phyloP scores from a whole-genome alignment of 2,797 vertebrate genomes.

The Diplodus puntazzo region DNA sequence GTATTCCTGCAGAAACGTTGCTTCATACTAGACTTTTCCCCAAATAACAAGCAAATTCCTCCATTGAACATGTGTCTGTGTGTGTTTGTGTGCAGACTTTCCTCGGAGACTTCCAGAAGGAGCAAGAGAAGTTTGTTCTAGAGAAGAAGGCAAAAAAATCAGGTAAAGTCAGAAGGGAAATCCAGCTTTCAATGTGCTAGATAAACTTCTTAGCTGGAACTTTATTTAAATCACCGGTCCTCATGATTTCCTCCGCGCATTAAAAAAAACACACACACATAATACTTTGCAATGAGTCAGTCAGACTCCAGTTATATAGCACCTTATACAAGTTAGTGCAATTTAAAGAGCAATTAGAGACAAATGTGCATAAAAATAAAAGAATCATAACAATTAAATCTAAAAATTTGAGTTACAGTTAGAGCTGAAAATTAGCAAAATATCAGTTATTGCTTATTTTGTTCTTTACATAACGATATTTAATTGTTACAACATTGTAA shows the following conservation, averaged over 20 bases:
- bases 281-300: not conserved
- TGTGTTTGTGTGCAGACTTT: slow-evolving; percentile 88
- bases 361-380: too few relatives aligned
- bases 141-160: slow-evolving; percentile 94
- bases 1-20: not conserved
- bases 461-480: too few relatives aligned
- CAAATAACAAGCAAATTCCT: too few relatives aligned
- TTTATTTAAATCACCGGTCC: not conserved
- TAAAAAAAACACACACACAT: not conserved
- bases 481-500: too few relatives aligned
- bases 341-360: too few relatives aligned
- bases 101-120: slow-evolving; percentile 97
- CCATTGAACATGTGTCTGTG: too few relatives aligned
- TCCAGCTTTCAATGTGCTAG: not conserved
- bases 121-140: slow-evolving; percentile 97
- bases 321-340: too few relatives aligned
- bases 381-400: too few relatives aligned
- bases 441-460: too few relatives aligned
- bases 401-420: too few relatives aligned
- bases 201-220: not conserved
- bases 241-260: not conserved
- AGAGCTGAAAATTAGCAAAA: too few relatives aligned
- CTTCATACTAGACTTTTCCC: too few relatives aligned
- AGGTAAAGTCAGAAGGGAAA: slow-evolving; percentile 79
- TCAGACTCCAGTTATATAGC: not conserved